Conservation (phyloP, 35 echinoderm and acorn worm genomes). For the Anneissia japonica region DNA sequence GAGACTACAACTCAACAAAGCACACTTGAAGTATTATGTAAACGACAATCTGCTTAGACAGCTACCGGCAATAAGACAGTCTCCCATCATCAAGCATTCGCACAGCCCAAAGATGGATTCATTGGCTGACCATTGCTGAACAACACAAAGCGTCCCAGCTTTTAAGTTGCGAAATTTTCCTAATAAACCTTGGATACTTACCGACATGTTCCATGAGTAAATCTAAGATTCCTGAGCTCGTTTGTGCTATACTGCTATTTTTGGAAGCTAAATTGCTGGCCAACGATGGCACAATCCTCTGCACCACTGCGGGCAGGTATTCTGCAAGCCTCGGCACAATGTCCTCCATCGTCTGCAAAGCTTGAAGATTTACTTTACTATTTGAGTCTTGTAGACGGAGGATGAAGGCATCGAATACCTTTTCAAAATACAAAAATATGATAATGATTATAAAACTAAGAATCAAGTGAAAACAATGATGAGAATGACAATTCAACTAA, state of each 20-base stretch:
- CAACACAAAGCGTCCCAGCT: no score
- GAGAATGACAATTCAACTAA: no score
- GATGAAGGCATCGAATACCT: conserved; percentile 97
- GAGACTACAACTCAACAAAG: no score
- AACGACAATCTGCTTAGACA: no score
- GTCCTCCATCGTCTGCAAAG: conserved; percentile 67
- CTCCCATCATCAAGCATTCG: no score
- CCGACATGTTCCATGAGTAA: conserved; percentile 82
- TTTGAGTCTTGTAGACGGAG: conserved; percentile 78
- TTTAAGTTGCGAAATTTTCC: no score
- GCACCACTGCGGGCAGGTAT: conserved; percentile 56
- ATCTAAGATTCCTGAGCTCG: conserved; percentile 72
- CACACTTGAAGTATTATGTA: no score
- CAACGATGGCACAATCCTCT: conserved; percentile 46
- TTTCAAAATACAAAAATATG: background rate
- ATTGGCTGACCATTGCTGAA: no score
- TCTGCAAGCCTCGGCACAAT: conserved; percentile 76
- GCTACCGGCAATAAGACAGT: no score
- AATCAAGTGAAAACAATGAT: no score
- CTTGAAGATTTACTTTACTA: conserved; percentile 77
- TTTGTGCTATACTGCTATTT: conserved; percentile 77
- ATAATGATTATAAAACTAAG: no score
- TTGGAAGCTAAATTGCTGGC: conserved; percentile 77
- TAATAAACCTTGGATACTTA: conserved; percentile 61
- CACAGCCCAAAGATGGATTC: background rate